These are phyloP conservation scores for Oeneis ivallda DNA, from an alignment of 2,888 invertebrate species.

Conservation along the genomic window DNA sequence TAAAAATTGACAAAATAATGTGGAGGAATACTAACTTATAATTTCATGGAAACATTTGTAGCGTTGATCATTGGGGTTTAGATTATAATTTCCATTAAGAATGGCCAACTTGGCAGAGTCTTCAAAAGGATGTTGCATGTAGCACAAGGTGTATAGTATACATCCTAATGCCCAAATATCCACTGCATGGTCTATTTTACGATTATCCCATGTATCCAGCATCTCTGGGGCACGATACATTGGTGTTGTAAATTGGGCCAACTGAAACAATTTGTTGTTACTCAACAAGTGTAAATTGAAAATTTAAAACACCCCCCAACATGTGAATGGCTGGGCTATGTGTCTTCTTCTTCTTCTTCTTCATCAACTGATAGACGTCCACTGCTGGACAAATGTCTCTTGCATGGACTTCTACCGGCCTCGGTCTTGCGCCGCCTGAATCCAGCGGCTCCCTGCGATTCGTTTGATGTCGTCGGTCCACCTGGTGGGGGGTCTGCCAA, in stretches of 20 bases:
- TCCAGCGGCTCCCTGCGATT: too few relatives aligned
- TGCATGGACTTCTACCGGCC: too few relatives aligned
- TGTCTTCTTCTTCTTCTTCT: too few relatives aligned
- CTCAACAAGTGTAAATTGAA: too few relatives aligned
- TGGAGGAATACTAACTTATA: conserved; percentile 85
- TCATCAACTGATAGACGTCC: too few relatives aligned
- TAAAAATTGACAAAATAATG: neutral
- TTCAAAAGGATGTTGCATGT: conserved; percentile 97
- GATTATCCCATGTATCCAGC: conserved; percentile 98
- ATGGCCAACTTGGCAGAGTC: conserved; percentile 97
- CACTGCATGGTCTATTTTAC: conserved; percentile 92
- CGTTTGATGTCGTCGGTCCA: too few relatives aligned
- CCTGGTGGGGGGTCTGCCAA: too few relatives aligned
- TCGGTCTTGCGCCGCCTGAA: too few relatives aligned
- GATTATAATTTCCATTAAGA: conserved; percentile 95
- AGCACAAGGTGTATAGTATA: conserved; percentile 95
- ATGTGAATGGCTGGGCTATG: too few relatives aligned
- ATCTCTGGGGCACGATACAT: conserved; percentile 99
- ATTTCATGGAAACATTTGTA: conserved; percentile 94
- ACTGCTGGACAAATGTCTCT: too few relatives aligned
- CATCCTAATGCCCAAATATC: conserved; percentile 99
- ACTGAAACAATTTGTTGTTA: conserved; percentile 64
- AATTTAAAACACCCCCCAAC: too few relatives aligned
- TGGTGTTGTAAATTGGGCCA: conserved; percentile 91
- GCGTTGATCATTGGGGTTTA: conserved; percentile 90